Evolutionary conservation across 2,113 vertebrate genomes (phyloP), one percentile per base, ranked within the genome.

Genomic region (Elgaria multicarinata): DNA sequence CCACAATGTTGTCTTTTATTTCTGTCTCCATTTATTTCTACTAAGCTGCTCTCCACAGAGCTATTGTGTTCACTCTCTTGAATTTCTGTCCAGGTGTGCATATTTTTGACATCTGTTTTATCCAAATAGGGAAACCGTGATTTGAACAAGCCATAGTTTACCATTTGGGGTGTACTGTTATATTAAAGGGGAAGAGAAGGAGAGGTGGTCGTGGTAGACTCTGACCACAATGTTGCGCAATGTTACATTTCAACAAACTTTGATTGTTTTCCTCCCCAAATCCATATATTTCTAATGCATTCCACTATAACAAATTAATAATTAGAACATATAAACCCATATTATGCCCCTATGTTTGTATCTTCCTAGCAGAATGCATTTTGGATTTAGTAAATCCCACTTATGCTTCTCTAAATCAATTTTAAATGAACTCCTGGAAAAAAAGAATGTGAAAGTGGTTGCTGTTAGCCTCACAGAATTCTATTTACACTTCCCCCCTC

Each of bases 321-420:
- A 96, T 90, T 50, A 53, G 90, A 94, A 91, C 16, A 12, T 4
- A 42, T 93, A 92, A 82, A 91, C 93, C 91, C 91, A 93, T n/a
- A n/a, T 88, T 1, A 91, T 93, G 87, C 95, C 87, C 92, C 92
- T 95, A 89, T 86, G 94, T 96, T 93, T 95, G 93, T 91, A 95
- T 93, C 89, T 93, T 92, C 72, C 86, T 67, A 88, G 93, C 92
- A 94, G 91, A 96, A 95, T 93, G 96, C 74, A 94, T 85, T 95
- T 96, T 88, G 85, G 88, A 91, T 90, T 92, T 93, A 89, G 93
- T 94, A 93, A 95, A 90, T 89, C 89, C 55, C 83, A 89, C 90
- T 92, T 16, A 53, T 53, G 7, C 50, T 53, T 22, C 42, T 83
- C 14, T 53, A 8, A 20, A 85, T 28, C 33, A 3, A 26, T 44